Conservation (phyloP, 2,888 invertebrate genomes). For the Parasteatoda lunata region DNA sequence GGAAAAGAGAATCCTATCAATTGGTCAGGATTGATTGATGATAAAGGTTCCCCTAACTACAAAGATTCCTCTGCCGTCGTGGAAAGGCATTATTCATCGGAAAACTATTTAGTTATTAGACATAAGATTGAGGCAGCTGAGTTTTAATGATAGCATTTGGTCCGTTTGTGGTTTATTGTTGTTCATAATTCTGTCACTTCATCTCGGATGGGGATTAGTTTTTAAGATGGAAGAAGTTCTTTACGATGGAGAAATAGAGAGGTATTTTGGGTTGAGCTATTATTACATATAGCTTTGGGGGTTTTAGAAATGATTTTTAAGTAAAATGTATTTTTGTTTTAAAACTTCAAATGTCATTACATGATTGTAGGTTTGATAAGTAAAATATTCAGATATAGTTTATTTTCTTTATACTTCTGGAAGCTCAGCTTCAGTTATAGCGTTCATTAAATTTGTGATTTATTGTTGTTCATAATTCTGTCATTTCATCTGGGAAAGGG, state of each 20-base stretch:
- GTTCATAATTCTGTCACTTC: constrained; percentile 2
- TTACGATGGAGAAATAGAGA: no score
- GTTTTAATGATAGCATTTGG: constrained; percentile 32
- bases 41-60: constrained; percentile 27
- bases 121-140: constrained; percentile 15
- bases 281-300: no score
- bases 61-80: constrained; percentile 31
- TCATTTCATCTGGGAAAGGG: neutral
- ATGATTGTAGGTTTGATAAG: no score
- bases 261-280: no score
- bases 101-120: constrained; percentile 32
- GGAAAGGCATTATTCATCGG: constrained; percentile 41
- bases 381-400: no score
- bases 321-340: no score
- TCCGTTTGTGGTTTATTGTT: neutral
- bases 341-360: no score
- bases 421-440: constrained; percentile 18
- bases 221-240: neutral
- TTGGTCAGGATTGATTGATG: constrained; percentile 37
- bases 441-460: neutral
- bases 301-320: no score
- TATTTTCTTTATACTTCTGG: neutral
- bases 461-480: constrained; percentile 5
- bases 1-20: neutral
- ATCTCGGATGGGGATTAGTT: neutral